A percentile compares a stretch with the other conserved stretches of the same genome.
Evolutionary conservation across 2,888 invertebrate species (phyloP).

Genomic region (Apotomis turbidana): DNA sequence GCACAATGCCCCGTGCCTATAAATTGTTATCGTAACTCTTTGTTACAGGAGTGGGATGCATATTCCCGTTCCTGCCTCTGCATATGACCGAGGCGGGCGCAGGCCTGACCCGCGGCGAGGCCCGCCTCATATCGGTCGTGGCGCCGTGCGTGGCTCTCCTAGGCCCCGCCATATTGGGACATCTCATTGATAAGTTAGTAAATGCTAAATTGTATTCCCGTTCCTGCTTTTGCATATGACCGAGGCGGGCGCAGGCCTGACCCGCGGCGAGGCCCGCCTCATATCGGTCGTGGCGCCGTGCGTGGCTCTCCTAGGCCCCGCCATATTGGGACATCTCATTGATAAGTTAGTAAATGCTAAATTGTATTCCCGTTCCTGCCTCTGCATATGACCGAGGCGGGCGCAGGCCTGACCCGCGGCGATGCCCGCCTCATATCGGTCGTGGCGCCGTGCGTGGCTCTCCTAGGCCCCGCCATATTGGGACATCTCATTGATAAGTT

Average conservation of each 20-base stretch:
- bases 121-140: constrained; percentile 90
- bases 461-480: constrained; percentile 90
- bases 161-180: constrained; percentile 90
- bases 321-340: constrained; percentile 90
- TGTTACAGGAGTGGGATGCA: constrained; percentile 89
- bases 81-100: constrained; percentile 87
- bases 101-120: constrained; percentile 89
- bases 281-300: constrained; percentile 92
- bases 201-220: constrained; percentile 82
- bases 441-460: constrained; percentile 90
- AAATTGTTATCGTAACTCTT: constrained; percentile 25
- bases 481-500: constrained; percentile 91
- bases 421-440: constrained; percentile 91
- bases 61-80: constrained; percentile 91
- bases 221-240: constrained; percentile 92
- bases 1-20: neutral
- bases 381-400: constrained; percentile 86
- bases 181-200: constrained; percentile 89
- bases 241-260: constrained; percentile 85
- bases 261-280: constrained; percentile 88
- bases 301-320: constrained; percentile 90
- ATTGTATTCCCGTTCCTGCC: constrained; percentile 90
- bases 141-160: constrained; percentile 91
- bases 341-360: constrained; percentile 84
- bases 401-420: constrained; percentile 88